phyloP scores from a whole-genome alignment of 2,797 vertebrate species.

The Pseudochaenichthys georgianus region DNA sequence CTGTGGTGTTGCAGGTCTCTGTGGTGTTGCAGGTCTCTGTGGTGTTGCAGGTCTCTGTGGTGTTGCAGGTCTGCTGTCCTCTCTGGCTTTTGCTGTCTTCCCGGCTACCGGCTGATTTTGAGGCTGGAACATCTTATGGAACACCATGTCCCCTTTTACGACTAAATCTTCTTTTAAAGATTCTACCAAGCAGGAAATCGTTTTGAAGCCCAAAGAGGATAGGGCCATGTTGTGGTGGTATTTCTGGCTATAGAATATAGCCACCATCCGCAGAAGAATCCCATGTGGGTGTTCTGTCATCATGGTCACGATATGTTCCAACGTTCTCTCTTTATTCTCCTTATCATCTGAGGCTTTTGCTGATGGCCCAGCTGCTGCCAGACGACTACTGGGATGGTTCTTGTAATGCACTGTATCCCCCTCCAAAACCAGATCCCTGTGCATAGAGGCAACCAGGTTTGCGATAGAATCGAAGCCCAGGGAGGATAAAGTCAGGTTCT shows the following conservation, averaged over 20 bases:
- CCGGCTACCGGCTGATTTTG: background rate
- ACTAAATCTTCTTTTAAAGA: slow-evolving; percentile 65
- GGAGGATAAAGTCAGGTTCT: slow-evolving; percentile 57
- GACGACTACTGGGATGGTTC: background rate
- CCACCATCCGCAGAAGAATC: slow-evolving; percentile 64
- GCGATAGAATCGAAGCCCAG: slow-evolving; percentile 68
- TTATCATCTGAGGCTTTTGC: background rate
- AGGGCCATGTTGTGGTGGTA: slow-evolving; percentile 64
- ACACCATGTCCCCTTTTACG: slow-evolving; percentile 57
- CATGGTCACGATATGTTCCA: slow-evolving; percentile 65
- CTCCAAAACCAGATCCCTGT: slow-evolving; percentile 62
- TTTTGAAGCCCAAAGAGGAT: slow-evolving; percentile 68
- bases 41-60: slow-evolving; percentile 3
- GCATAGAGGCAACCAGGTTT: slow-evolving; percentile 60
- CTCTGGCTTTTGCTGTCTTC: background rate
- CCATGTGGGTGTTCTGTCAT: slow-evolving; percentile 66
- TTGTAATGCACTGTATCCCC: slow-evolving; percentile 39
- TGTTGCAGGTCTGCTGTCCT: slow-evolving; percentile 32
- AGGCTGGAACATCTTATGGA: slow-evolving; percentile 63
- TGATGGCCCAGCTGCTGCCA: background rate
- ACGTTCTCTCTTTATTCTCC: background rate
- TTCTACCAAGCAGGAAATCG: slow-evolving; percentile 55
- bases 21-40: background rate
- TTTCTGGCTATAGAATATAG: slow-evolving; percentile 56
- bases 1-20: background rate